Conservation (phyloP, 2,113 vertebrate species). For the Porphyrio hochstetteri region DNA sequence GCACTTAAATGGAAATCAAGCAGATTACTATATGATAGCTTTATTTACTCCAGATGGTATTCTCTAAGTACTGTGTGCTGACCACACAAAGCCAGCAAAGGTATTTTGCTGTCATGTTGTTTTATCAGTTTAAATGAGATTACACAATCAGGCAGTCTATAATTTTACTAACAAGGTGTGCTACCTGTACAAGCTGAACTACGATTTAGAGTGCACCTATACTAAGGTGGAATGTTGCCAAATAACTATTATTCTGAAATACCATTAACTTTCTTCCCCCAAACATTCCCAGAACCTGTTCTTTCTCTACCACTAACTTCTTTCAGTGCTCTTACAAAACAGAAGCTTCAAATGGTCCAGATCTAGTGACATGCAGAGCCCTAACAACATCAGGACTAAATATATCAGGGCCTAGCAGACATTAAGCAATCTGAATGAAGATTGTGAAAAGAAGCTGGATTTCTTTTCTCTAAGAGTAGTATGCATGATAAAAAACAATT, state of each 20-base stretch:
- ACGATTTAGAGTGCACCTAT: background rate
- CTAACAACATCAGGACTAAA: background rate
- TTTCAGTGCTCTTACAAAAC: background rate
- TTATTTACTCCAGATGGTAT: constrained; percentile 49
- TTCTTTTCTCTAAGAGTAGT: background rate
- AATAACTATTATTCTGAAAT: background rate
- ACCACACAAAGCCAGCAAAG: background rate
- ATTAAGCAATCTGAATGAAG: background rate
- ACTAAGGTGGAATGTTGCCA: background rate
- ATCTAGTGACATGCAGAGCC: background rate
- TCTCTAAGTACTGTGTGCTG: constrained; percentile 29
- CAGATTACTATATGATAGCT: constrained; percentile 13
- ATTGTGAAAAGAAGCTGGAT: background rate
- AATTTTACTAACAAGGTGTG: background rate
- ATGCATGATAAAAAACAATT: background rate
- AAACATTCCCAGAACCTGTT: background rate
- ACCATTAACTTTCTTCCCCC: background rate
- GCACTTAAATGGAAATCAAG: constrained; percentile 28
- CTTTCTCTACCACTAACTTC: background rate
- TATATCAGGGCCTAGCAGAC: background rate
- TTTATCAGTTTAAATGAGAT: background rate
- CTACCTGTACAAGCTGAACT: background rate
- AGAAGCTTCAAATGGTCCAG: background rate
- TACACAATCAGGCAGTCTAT: background rate
- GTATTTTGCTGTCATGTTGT: background rate